Evolutionary conservation across 2,888 invertebrate species (phyloP), one percentile per base, ranked within the genome.

Genomic region (Hydroisotoma schaefferi): DNA sequence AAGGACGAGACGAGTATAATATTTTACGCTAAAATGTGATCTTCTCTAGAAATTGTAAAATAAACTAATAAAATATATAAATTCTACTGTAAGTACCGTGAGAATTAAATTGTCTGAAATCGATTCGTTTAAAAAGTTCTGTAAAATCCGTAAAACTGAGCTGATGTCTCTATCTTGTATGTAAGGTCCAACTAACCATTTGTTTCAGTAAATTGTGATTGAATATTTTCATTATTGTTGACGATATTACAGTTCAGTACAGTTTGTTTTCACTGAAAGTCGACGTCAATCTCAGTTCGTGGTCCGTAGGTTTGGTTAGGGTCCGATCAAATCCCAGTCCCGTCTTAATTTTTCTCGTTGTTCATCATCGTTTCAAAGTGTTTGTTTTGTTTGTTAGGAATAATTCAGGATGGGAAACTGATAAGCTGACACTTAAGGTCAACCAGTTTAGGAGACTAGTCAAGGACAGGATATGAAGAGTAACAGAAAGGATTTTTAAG

Each of bases 331-430:
- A 29, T 54, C 48, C 33, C 28, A 46, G 46, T 55, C 47, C 55
- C 55, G 55, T 55, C 55, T 55, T 55, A 46, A 55, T 33, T 44
- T n/a, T 55, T 55, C 29, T 55, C 29, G 55, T 55, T 55, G 55
- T 55, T 55, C 55, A 54, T 54, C 54, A 40, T 44, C 37, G 46
- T 55, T 55, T 54, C 29, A 15, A 20, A 54, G 43, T 27, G 55
- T 55, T 51, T 23, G 28, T 51, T 44, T n/a, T 55, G 12, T 18
- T 15, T 6, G 18, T 43, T 43, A 15, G 55, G 55, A 55, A 55
- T 55, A 5, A 43, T 28, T 54, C 27, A 18, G 43, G 43, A 43
- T 43, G 43, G 43, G 18, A 43, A n/a, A 15, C 12, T n/a, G 43
- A 43, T 33, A 33, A 15, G 33, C 15, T 33, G 33, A 33, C 8